phyloP scores from a whole-genome alignment of 23 tunicate species.

The Phallusia fumigata region DNA sequence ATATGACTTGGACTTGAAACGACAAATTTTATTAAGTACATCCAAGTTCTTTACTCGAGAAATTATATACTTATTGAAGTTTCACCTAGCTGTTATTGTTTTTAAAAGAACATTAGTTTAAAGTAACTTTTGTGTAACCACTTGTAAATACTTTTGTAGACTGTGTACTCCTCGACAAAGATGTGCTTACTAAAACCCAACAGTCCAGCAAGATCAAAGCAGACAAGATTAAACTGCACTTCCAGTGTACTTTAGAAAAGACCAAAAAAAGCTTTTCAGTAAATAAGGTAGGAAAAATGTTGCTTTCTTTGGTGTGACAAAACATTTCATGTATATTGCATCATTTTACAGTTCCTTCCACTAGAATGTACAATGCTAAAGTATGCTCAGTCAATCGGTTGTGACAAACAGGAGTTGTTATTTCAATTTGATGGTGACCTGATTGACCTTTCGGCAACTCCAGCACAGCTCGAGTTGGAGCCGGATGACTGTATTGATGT shows the following conservation, averaged over 20 bases:
- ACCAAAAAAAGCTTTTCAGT: constrained; percentile 22
- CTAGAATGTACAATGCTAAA: constrained; percentile 10
- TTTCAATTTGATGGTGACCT: constrained; percentile 47
- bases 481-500: constrained; percentile 50
- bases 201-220: not conserved
- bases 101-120: too few relatives aligned
- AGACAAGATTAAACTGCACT: constrained; percentile 29
- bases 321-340: not conserved
- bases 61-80: too few relatives aligned
- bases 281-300: constrained; percentile 32
- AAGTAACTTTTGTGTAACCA: not conserved
- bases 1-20: too few relatives aligned
- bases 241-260: constrained; percentile 38
- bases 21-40: too few relatives aligned
- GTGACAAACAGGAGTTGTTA: not conserved
- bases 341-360: constrained; percentile 20
- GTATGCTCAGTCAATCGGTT: constrained; percentile 15
- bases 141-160: not conserved
- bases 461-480: constrained; percentile 37
- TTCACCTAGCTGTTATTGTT: too few relatives aligned
- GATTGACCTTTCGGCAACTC: constrained; percentile 15
- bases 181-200: not conserved
- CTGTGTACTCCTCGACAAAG: not conserved
- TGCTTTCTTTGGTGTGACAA: not conserved
- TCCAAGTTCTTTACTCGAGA: too few relatives aligned